A percentile compares a stretch with the other conserved stretches of the same genome.
These are phyloP conservation scores for Setipinna tenuifilis DNA, from an alignment of 2,797 vertebrate genomes.

Conservation along the genomic window DNA sequence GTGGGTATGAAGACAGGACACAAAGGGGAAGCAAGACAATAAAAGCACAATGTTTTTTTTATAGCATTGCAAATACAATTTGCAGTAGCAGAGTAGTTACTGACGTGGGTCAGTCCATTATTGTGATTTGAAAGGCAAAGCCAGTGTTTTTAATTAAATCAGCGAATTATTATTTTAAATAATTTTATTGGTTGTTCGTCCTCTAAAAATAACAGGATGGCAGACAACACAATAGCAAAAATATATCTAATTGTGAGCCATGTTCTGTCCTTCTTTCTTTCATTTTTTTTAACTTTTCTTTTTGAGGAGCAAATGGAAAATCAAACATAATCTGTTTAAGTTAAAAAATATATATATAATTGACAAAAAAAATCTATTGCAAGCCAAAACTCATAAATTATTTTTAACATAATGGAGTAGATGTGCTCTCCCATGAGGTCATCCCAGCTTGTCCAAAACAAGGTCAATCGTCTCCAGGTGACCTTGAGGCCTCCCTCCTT, in stretches of 20 bases:
- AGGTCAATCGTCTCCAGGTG: slow-evolving; percentile 59
- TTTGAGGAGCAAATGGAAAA: slow-evolving; percentile 9
- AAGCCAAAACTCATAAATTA: not conserved
- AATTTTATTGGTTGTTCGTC: not conserved
- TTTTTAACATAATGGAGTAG: not conserved
- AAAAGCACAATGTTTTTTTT: not conserved
- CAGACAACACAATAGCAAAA: not conserved
- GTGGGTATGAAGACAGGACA: no score
- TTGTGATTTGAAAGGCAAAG: not conserved
- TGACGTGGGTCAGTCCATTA: slow-evolving; percentile 42
- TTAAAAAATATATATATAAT: not conserved
- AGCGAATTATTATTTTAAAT: slow-evolving; percentile 45
- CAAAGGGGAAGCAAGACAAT: not conserved
- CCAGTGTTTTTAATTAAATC: slow-evolving; percentile 34
- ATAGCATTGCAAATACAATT: not conserved
- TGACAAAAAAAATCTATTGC: not conserved
- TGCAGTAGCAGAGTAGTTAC: slow-evolving; percentile 44
- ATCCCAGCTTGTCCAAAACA: slow-evolving; percentile 38
- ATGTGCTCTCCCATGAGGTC: not conserved
- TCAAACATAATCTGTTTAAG: slow-evolving; percentile 10
- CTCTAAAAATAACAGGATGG: not conserved
- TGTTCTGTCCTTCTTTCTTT: no score
- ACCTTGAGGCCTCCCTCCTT: slow-evolving; percentile 62
- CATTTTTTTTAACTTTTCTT: not conserved
- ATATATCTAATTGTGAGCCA: not conserved